phyloP scores from a whole-genome alignment of 2,888 invertebrate genomes.

The Copidosoma aretas region DNA sequence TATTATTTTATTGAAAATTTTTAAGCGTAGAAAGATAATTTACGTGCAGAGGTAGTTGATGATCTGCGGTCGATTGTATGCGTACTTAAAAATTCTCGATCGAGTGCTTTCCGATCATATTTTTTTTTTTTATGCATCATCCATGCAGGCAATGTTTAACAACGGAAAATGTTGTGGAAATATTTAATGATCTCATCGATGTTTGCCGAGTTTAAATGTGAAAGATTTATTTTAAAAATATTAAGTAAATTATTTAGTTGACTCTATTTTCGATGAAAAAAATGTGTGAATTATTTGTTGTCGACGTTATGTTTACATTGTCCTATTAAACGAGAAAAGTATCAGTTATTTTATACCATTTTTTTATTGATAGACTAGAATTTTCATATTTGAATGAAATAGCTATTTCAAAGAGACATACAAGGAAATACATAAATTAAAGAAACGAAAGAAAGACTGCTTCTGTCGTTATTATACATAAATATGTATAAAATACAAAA shows the following conservation, averaged over 20 bases:
- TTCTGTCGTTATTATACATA: constrained; percentile 34
- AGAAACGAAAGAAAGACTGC: constrained; percentile 33
- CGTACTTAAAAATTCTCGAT: constrained; percentile 8
- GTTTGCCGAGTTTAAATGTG: constrained; percentile 12
- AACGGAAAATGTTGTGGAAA: constrained; percentile 24
- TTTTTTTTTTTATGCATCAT: constrained; percentile 5
- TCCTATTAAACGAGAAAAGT: constrained; percentile 15
- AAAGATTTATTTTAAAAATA: constrained; percentile 23
- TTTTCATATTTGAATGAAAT: not conserved
- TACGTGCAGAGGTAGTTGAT: not conserved
- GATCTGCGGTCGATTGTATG: constrained; percentile 1
- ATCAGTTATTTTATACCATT: constrained; percentile 28
- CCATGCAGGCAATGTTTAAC: constrained; percentile 14
- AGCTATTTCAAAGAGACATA: not conserved
- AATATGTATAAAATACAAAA: constrained; percentile 44
- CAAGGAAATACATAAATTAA: constrained; percentile 9
- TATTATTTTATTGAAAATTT: constrained; percentile 24
- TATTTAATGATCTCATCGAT: constrained; percentile 23
- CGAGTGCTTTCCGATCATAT: constrained; percentile 9
- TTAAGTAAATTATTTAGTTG: constrained; percentile 17
- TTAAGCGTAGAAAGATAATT: constrained; percentile 2
- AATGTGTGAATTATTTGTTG: constrained; percentile 31
- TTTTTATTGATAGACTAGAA: constrained; percentile 8
- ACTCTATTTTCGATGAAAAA: constrained; percentile 20
- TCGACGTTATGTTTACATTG: constrained; percentile 24